Evolutionary conservation across 2,888 invertebrate genomes (phyloP), one percentile per base, ranked within the genome.

Genomic region (Laothoe populi): DNA sequence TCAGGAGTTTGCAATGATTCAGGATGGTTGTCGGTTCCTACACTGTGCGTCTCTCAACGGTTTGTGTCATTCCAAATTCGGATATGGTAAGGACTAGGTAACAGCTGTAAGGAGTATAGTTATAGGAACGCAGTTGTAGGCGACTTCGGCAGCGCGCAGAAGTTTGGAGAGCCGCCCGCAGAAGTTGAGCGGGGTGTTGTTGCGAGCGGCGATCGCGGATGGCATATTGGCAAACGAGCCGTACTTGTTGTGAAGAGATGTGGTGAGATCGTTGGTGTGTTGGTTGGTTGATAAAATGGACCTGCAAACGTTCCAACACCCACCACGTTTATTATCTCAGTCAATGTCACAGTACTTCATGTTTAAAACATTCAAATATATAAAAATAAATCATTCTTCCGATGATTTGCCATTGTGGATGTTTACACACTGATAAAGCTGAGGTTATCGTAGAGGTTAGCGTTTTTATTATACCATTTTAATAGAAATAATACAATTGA

Each of bases 261-360:
- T 90, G 90, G 92, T 92, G 92, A 91, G 90, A 82, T 88, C 87
- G 87, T 87, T 88, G 92, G 90, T 91, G 91, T 92, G 90, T 90
- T 92, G 91, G 92, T 90, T 90, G 87, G 90, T 92, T 92, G 92
- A 90, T 89, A 91, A 87, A 92, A 92, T 92, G 92, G 92, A 93
- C 93, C 93, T 93, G 93, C 74, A 93, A 93, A 92, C 92, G 93
- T 92, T 92, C 93, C 93, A 93, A 93, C 93, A 93, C 92, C 93
- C 93, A 92, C 92, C 92, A 90, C 92, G 77, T 92, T 93, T 90
- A 92, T 79, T 89, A 82, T 80, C 84, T 86, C 75, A n/a, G n/a
- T n/a, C n/a, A 81, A 78, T 80, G 76, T 81, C 75, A 82, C 72
- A 64, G 71, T 71, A 70, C 64, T 69, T 70, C 70, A 62, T 68